phyloP scores from a whole-genome alignment of 2,113 vertebrate genomes.

The Dipodomys merriami region DNA sequence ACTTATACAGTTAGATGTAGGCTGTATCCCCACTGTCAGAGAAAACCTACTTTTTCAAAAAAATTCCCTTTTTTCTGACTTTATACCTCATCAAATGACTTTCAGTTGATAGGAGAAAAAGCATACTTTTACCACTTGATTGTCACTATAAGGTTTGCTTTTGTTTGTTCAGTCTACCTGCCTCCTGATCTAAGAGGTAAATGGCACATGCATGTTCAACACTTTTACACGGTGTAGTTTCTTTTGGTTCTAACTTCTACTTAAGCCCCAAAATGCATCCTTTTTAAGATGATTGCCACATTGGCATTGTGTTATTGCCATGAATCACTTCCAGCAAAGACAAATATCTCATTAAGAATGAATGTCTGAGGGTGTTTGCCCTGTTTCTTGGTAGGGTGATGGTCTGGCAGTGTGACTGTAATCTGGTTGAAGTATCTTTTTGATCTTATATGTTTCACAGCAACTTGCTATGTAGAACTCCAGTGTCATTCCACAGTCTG shows the following conservation, averaged over 20 bases:
- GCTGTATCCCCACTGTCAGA: neutral
- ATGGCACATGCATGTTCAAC: neutral
- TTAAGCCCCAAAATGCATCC: neutral
- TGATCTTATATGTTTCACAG: neutral
- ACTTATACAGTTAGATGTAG: neutral
- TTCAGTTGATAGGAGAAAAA: neutral
- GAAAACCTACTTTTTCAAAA: slow-evolving; percentile 36
- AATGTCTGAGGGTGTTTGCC: neutral
- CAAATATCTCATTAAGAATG: slow-evolving; percentile 54
- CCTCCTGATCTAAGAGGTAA: neutral
- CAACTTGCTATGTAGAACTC: neutral
- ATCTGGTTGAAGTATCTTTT: neutral
- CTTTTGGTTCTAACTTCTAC: neutral
- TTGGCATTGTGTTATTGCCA: neutral
- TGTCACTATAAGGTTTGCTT: slow-evolving; percentile 3
- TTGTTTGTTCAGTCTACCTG: neutral
- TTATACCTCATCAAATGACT: neutral
- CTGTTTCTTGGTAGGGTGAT: neutral
- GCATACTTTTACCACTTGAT: neutral
- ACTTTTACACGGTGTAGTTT: neutral
- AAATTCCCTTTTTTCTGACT: neutral
- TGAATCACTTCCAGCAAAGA: slow-evolving; percentile 66
- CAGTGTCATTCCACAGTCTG: neutral
- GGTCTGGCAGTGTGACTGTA: neutral
- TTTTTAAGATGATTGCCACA: neutral